Conservation (phyloP, 2,797 vertebrate species). For the Otolemur crassicaudatus region DNA sequence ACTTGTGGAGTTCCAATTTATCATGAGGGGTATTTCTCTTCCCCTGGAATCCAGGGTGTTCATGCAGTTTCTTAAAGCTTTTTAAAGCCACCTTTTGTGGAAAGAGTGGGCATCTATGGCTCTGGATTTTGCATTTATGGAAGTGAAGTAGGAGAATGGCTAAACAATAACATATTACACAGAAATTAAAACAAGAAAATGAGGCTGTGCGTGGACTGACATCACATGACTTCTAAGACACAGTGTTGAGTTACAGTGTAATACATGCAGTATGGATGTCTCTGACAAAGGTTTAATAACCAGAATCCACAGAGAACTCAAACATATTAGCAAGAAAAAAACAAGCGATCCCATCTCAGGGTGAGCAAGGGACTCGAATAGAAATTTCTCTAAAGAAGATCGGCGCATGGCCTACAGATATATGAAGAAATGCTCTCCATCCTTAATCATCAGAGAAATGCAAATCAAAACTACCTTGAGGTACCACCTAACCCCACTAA, state of each 20-base stretch:
- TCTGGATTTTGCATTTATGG: neutral
- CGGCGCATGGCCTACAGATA: too few species aligned
- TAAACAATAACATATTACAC: neutral
- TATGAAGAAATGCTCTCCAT: too few species aligned
- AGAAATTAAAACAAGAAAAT: neutral
- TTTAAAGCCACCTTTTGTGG: neutral
- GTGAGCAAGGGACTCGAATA: too few species aligned
- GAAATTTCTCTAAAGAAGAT: too few species aligned
- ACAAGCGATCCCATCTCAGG: too few species aligned
- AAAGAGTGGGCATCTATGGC: neutral
- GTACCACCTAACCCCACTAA: too few species aligned
- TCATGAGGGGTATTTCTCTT: neutral
- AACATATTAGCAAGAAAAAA: too few species aligned
- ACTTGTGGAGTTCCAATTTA: neutral
- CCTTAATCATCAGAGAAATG: too few species aligned
- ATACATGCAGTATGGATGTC: neutral
- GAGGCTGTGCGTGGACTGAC: neutral
- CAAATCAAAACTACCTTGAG: too few species aligned
- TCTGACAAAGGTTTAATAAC: too few species aligned
- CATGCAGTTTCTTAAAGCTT: neutral
- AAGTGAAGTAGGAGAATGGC: neutral
- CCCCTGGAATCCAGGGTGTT: neutral
- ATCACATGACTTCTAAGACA: neutral
- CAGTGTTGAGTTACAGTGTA: neutral
- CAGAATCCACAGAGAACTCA: too few species aligned